Percentiles rank a stretch among this genome's conserved stretches.
Conservation (phyloP, 2,797 vertebrate genomes). For the Gallirallus australis region DNA sequence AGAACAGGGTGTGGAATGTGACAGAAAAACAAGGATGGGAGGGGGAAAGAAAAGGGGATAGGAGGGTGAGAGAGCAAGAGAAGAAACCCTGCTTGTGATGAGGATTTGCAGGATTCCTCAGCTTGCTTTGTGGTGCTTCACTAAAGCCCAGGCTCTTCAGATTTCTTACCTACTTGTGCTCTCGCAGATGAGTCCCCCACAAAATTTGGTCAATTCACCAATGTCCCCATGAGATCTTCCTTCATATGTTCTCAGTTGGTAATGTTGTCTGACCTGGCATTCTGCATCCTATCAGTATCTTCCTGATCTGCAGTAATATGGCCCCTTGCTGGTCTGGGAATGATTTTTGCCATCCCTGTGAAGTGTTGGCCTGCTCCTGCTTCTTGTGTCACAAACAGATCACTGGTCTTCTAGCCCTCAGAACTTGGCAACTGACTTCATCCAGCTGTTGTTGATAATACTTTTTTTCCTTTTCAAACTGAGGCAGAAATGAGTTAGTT, state of each 20-base stretch:
- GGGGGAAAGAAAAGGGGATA: accelerated
- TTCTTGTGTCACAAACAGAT: not conserved
- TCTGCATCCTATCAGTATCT: accelerated
- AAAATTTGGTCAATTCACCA: not conserved
- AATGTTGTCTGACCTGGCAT: not conserved
- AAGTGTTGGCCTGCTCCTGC: not conserved
- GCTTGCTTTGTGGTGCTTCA: not conserved
- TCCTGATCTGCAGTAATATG: not conserved
- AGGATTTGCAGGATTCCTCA: not conserved
- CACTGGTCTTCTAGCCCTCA: not conserved
- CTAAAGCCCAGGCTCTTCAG: not conserved
- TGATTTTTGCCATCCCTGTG: not conserved
- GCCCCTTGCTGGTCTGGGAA: not conserved
- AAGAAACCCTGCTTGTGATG: not conserved
- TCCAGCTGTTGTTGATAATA: not conserved
- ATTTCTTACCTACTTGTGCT: not conserved
- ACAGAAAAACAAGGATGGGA: not conserved
- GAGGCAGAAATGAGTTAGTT: not conserved
- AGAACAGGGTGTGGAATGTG: conserved; percentile 11
- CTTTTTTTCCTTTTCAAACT: not conserved
- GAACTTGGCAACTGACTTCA: not conserved
- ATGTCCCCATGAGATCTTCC: not conserved
- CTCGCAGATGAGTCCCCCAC: not conserved
- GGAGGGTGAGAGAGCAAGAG: not conserved
- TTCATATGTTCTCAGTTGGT: not conserved